These are phyloP conservation scores for Lineus longissimus DNA, from an alignment of 1,140 invertebrate species.

Conservation along the genomic window DNA sequence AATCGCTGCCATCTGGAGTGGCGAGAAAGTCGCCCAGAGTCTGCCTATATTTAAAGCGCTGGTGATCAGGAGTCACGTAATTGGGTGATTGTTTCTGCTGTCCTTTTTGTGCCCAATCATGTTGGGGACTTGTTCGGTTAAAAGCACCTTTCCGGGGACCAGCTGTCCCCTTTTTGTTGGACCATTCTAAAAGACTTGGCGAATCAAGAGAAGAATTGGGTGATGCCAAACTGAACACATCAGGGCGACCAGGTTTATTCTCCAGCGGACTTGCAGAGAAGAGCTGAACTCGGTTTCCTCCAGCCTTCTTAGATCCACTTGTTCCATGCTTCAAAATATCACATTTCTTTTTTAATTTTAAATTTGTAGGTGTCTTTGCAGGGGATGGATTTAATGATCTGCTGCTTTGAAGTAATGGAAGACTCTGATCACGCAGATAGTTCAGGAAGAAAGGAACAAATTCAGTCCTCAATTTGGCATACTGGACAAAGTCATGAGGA, in stretches of 20 bases:
- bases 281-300: constrained; percentile 24
- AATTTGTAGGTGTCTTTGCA: constrained; percentile 25
- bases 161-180: too few species aligned
- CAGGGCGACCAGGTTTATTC: neutral
- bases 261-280: constrained; percentile 18
- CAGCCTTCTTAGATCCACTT: constrained; percentile 1
- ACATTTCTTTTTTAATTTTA: constrained; percentile 15
- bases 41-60: constrained; percentile 21
- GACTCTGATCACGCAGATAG: constrained; percentile 31
- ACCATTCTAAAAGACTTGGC: neutral
- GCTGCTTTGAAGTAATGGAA: constrained; percentile 27
- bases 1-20: constrained; percentile 15
- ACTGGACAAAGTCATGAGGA: neutral
- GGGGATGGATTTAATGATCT: constrained; percentile 26
- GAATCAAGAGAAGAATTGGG: neutral
- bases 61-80: too few species aligned
- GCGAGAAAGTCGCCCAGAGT: constrained; percentile 26
- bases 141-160: too few species aligned
- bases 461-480: constrained; percentile 15
- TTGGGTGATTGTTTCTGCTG: too few species aligned
- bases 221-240: neutral
- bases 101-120: too few species aligned
- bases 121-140: too few species aligned
- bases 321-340: neutral
- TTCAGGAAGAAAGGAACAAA: constrained; percentile 36